Conservation (phyloP, 2,113 vertebrate species). For the Notiomystis cincta region DNA sequence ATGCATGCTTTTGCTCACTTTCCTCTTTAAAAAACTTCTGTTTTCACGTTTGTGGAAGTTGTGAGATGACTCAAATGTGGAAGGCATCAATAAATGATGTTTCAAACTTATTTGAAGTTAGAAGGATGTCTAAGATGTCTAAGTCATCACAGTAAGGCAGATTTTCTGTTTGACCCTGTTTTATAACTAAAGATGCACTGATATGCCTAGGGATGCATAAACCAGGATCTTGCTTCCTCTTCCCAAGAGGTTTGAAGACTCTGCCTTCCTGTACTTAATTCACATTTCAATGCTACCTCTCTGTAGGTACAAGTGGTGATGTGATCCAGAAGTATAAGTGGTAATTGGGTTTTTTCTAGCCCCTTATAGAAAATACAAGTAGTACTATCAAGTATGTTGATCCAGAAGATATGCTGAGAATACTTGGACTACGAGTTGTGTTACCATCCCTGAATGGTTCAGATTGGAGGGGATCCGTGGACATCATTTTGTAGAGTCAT, state of each 20-base stretch:
- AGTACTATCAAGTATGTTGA: accelerated
- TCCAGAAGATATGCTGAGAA: neutral
- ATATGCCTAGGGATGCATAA: neutral
- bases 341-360: neutral
- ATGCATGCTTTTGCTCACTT: neutral
- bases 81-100: neutral
- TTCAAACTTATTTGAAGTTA: neutral
- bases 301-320: neutral
- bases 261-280: neutral
- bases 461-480: neutral
- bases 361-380: neutral
- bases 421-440: neutral
- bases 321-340: neutral
- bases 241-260: neutral
- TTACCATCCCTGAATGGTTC: neutral
- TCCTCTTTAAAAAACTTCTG: accelerated
- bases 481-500: neutral
- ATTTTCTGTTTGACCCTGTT: neutral
- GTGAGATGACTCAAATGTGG: neutral
- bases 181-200: neutral
- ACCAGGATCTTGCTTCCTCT: neutral
- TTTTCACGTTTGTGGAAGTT: neutral
- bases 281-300: neutral
- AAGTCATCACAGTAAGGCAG: neutral
- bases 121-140: neutral